A percentile compares a stretch with the other conserved stretches of the same genome.
Evolutionary conservation across 2,797 vertebrate genomes (phyloP).

Genomic region (Rhyacichthys aspro): DNA sequence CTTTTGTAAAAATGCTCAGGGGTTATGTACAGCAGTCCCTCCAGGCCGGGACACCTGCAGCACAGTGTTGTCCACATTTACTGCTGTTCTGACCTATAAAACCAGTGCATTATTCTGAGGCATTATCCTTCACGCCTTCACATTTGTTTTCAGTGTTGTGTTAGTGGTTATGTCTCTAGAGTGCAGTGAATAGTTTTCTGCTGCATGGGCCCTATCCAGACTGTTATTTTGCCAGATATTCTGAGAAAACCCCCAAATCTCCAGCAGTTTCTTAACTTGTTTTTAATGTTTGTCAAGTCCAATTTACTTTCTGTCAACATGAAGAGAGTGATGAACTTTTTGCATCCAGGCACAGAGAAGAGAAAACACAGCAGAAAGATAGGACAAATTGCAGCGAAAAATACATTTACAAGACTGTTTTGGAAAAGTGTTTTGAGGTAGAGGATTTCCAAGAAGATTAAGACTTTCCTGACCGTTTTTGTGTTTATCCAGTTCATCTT

Average conservation of each 20-base stretch:
- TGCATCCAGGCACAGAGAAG: too few species aligned
- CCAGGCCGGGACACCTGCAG: slow-evolving; percentile 10
- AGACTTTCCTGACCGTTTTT: too few species aligned
- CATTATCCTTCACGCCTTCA: slow-evolving; percentile 41
- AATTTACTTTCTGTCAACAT: too few species aligned
- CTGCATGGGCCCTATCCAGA: slow-evolving; percentile 55
- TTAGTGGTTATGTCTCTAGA: slow-evolving; percentile 35
- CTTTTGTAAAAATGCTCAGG: slow-evolving; percentile 15
- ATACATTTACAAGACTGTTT: too few species aligned
- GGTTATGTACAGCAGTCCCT: neutral
- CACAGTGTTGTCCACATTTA: slow-evolving; percentile 24
- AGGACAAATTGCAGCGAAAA: too few species aligned
- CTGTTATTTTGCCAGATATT: slow-evolving; percentile 59
- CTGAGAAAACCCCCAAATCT: slow-evolving; percentile 46
- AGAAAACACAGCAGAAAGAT: too few species aligned
- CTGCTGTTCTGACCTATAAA: slow-evolving; percentile 36
- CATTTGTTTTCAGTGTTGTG: slow-evolving; percentile 43
- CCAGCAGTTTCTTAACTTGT: slow-evolving; percentile 48
- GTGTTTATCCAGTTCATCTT: neutral
- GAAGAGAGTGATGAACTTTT: too few species aligned
- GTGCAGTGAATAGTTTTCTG: slow-evolving; percentile 52
- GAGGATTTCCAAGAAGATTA: too few species aligned
- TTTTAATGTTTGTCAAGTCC: slow-evolving; percentile 2
- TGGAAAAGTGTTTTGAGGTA: too few species aligned
- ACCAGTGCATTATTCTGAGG: slow-evolving; percentile 23